These are phyloP conservation scores for Coelopa pilipes DNA, from an alignment of 2,888 invertebrate genomes.

Conservation along the genomic window DNA sequence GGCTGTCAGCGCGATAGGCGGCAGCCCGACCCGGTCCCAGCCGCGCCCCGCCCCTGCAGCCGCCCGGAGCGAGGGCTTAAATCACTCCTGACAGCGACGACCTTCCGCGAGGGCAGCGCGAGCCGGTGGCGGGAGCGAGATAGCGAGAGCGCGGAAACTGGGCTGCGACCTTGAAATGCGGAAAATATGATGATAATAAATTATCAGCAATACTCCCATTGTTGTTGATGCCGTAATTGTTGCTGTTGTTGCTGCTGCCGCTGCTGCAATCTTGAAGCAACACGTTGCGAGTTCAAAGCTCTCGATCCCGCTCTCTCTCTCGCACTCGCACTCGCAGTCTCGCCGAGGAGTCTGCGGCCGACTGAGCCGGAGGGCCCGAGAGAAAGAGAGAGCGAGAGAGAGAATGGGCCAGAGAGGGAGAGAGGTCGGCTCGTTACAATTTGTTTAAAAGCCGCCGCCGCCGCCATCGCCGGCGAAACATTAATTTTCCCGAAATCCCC, in stretches of 20 bases:
- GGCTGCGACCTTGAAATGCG: slow-evolving; percentile 54
- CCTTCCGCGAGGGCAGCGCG: slow-evolving; percentile 6
- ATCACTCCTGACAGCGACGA: slow-evolving; percentile 30
- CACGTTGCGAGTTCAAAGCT: slow-evolving; percentile 24
- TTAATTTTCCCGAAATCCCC: slow-evolving; percentile 32
- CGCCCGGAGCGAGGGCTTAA: slow-evolving; percentile 17
- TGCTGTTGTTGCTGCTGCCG: neutral
- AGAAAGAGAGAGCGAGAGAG: too few relatives aligned
- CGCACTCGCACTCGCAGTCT: slow-evolving; percentile 18
- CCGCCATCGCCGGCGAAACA: slow-evolving; percentile 28
- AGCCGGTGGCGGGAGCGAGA: neutral
- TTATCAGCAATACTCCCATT: slow-evolving; percentile 31
- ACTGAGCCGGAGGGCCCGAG: too few relatives aligned
- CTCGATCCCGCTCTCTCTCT: neutral
- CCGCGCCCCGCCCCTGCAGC: too few relatives aligned
- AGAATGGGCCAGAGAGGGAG: too few relatives aligned
- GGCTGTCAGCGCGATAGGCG: neutral
- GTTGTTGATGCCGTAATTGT: slow-evolving; percentile 20
- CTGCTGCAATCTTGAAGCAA: slow-evolving; percentile 29
- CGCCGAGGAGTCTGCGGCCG: slow-evolving; percentile 7
- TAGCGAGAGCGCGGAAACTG: slow-evolving; percentile 37
- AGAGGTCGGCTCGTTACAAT: neutral
- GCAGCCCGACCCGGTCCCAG: too few relatives aligned
- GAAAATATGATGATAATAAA: slow-evolving; percentile 40
- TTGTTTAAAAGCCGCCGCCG: slow-evolving; percentile 8